Evolutionary conservation across 1,140 invertebrate species (phyloP).

Genomic region (Muscidifurax raptorellus): DNA sequence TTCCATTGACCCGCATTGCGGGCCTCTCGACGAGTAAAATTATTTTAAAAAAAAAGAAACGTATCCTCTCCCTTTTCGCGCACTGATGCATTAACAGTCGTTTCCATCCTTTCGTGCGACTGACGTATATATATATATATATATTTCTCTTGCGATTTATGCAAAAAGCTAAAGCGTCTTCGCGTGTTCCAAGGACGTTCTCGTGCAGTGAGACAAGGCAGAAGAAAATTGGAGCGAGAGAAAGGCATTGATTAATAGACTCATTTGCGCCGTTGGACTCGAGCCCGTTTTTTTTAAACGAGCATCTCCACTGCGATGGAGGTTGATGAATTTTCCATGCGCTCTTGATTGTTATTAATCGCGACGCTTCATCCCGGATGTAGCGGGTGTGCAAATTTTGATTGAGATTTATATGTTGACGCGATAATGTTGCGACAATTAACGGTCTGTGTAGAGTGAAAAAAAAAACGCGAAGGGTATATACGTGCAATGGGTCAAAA

Average conservation of each 20-base stretch:
- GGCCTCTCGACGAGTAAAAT: no score
- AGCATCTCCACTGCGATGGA: neutral
- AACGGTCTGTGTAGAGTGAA: no score
- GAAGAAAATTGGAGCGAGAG: slow-evolving; percentile 18
- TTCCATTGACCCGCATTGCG: neutral
- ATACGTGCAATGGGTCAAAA: no score
- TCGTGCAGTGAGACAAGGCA: neutral
- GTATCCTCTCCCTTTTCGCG: neutral
- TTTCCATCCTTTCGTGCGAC: no score
- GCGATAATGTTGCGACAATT: no score
- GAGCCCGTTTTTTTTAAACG: neutral
- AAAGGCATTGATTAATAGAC: slow-evolving; percentile 30
- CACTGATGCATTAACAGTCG: neutral
- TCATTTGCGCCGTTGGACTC: neutral
- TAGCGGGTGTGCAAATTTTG: no score
- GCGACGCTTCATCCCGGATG: no score
- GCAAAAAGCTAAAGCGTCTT: slow-evolving; percentile 26
- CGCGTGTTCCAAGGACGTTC: slow-evolving; percentile 51
- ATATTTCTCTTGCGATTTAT: slow-evolving; percentile 23
- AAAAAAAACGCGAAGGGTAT: no score
- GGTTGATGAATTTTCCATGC: neutral
- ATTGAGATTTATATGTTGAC: no score
- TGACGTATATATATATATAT: neutral
- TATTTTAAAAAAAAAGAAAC: neutral
- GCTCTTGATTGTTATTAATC: neutral